Percentiles rank a stretch among this genome's conserved stretches.
These are phyloP conservation scores for Neoscelio sp. DNA, from an alignment of 2,888 invertebrate genomes.

Conservation along the genomic window DNA sequence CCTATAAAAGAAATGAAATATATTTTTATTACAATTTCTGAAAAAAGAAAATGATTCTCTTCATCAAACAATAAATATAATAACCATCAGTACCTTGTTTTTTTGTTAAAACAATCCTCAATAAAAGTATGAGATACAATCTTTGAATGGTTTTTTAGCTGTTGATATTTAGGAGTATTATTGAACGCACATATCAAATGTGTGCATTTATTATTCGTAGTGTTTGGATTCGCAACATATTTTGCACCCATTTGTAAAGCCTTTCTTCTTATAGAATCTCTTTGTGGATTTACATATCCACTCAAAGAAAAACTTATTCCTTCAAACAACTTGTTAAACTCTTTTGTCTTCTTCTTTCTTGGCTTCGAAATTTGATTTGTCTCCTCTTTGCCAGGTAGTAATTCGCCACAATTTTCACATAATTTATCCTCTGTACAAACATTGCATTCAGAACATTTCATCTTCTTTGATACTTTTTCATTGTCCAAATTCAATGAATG, in stretches of 20 bases:
- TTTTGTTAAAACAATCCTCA: conserved; percentile 78
- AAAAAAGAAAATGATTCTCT: no score
- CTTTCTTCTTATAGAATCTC: conserved; percentile 79
- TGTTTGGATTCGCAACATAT: conserved; percentile 79
- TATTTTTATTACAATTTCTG: neutral
- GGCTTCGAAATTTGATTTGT: conserved; percentile 53
- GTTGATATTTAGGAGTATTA: conserved; percentile 80
- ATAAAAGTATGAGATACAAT: conserved; percentile 79
- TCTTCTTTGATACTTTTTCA: conserved; percentile 48
- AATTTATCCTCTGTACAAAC: conserved; percentile 69
- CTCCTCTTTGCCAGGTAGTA: conserved; percentile 65
- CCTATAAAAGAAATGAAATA: conserved; percentile 67
- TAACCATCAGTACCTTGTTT: conserved; percentile 74
- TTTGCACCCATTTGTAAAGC: conserved; percentile 80
- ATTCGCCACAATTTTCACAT: conserved; percentile 73
- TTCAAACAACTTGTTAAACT: conserved; percentile 76
- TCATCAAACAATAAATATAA: no score
- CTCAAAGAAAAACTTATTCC: conserved; percentile 78
- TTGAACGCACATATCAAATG: conserved; percentile 81
- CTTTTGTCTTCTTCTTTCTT: conserved; percentile 64
- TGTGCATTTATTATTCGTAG: conserved; percentile 77
- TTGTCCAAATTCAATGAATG: conserved; percentile 59
- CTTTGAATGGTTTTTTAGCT: conserved; percentile 76
- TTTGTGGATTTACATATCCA: conserved; percentile 81
- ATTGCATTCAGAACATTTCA: conserved; percentile 71